These are phyloP conservation scores for Morpho deidamia DNA, from an alignment of 2,888 invertebrate genomes.

Conservation along the genomic window DNA sequence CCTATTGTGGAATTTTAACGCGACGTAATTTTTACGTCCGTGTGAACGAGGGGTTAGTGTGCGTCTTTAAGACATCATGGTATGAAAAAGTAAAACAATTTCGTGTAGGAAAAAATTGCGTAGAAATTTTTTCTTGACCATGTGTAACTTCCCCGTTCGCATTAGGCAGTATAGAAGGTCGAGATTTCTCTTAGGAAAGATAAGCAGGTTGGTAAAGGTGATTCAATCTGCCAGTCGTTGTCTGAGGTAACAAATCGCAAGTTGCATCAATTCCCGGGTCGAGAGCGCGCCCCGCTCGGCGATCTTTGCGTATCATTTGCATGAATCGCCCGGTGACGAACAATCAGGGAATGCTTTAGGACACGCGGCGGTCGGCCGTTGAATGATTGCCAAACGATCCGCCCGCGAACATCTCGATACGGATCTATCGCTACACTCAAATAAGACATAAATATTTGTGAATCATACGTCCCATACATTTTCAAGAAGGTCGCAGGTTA, in stretches of 20 bases:
- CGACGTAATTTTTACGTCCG: too few species aligned
- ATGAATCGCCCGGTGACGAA: constrained; percentile 61
- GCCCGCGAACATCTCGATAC: constrained; percentile 36
- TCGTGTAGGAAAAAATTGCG: too few species aligned
- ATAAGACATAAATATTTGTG: constrained; percentile 39
- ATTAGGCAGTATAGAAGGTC: too few species aligned
- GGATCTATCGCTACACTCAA: constrained; percentile 42
- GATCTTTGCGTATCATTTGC: constrained; percentile 54
- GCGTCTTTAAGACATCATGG: too few species aligned
- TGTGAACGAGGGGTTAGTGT: too few species aligned
- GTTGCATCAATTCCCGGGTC: constrained; percentile 16
- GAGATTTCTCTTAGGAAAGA: too few species aligned
- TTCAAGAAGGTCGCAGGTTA: constrained; percentile 59
- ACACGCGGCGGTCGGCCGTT: constrained; percentile 50
- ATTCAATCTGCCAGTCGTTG: background rate
- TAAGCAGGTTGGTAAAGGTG: too few species aligned
- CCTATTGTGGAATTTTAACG: too few species aligned
- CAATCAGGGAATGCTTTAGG: constrained; percentile 47
- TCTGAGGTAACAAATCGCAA: constrained; percentile 11
- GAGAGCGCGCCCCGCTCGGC: constrained; percentile 44
- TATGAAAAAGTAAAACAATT: too few species aligned
- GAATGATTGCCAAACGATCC: constrained; percentile 52
- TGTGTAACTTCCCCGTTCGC: too few species aligned
- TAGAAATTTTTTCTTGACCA: too few species aligned
- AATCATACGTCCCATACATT: constrained; percentile 51